These are phyloP conservation scores for Cepaea hortensis DNA, from an alignment of 2,888 invertebrate genomes.

Conservation along the genomic window DNA sequence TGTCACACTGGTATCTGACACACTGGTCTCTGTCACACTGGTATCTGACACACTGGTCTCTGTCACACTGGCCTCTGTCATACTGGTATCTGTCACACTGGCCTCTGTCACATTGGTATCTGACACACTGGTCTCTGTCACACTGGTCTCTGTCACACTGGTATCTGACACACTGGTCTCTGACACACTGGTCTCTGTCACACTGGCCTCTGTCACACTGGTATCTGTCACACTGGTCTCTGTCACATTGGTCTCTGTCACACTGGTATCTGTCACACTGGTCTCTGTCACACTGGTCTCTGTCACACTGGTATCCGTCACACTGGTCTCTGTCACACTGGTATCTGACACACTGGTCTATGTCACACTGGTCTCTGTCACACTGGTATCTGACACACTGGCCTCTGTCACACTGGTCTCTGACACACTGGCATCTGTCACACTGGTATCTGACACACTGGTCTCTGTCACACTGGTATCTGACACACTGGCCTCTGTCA, in stretches of 20 bases:
- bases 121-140: no score
- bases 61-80: no score
- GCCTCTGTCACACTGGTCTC: neutral
- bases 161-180: neutral
- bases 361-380: no score
- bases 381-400: neutral
- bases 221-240: no score
- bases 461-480: neutral
- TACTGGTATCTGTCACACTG: no score
- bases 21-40: neutral
- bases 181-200: neutral
- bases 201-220: neutral
- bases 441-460: no score
- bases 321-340: neutral
- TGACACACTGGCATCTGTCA: neutral
- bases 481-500: neutral
- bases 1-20: neutral
- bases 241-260: no score
- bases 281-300: neutral
- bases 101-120: no score
- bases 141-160: no score
- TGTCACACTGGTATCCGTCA: neutral
- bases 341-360: no score
- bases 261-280: no score
- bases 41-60: neutral